These are phyloP conservation scores for Himantopus leucocephalus DNA, from an alignment of 2,113 vertebrate species.

Conservation along the genomic window DNA sequence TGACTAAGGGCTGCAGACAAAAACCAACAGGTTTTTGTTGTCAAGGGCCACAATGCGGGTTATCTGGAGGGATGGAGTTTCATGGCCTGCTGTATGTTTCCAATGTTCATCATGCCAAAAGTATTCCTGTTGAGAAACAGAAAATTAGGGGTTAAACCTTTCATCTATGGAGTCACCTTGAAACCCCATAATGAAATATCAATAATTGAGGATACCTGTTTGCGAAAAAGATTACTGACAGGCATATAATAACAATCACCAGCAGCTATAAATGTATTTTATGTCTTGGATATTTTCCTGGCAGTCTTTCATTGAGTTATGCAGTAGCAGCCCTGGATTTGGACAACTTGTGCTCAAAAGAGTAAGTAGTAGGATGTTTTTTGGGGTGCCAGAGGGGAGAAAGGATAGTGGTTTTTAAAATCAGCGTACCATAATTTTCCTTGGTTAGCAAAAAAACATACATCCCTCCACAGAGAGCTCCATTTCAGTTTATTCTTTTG, in stretches of 20 bases:
- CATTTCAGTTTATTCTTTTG: background rate
- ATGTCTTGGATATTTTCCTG: conserved; percentile 14
- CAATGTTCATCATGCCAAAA: background rate
- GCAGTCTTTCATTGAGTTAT: background rate
- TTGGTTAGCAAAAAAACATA: background rate
- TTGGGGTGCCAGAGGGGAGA: background rate
- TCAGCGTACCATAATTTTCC: background rate
- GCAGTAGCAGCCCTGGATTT: background rate
- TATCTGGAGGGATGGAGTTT: background rate
- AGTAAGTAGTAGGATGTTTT: background rate
- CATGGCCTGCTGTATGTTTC: background rate
- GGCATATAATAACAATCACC: background rate
- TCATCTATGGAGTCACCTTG: background rate
- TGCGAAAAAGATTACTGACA: background rate
- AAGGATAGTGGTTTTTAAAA: background rate
- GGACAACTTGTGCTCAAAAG: background rate
- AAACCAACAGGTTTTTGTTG: background rate
- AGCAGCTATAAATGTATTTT: background rate
- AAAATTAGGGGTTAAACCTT: background rate
- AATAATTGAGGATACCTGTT: background rate
- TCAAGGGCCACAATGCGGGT: background rate
- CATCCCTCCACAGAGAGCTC: background rate
- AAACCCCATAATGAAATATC: background rate
- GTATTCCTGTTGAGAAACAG: background rate
- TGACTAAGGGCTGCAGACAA: background rate